These are phyloP conservation scores for Opisthograptis luteolata DNA, from an alignment of 2,888 invertebrate species.

Conservation along the genomic window DNA sequence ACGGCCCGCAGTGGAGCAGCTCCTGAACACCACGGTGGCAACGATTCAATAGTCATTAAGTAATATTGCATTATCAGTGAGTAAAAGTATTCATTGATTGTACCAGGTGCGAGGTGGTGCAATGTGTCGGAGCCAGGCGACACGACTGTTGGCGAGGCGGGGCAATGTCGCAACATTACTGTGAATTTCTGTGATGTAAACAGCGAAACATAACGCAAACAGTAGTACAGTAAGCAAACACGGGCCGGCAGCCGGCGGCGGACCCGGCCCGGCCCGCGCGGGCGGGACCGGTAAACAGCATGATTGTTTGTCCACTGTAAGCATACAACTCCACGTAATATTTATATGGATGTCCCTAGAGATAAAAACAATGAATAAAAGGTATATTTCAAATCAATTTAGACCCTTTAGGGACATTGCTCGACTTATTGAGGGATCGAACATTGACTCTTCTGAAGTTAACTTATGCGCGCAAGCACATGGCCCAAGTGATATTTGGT, in stretches of 20 bases:
- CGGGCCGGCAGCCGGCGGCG: conserved; percentile 12
- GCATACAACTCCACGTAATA: conserved; percentile 19
- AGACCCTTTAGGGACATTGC: conserved; percentile 18
- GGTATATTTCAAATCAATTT: conserved; percentile 26
- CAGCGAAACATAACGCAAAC: conserved; percentile 26
- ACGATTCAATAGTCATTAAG: too few relatives aligned
- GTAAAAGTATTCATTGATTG: too few relatives aligned
- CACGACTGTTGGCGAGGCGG: background rate
- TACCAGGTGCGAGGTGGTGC: too few relatives aligned
- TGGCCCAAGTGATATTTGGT: too few relatives aligned
- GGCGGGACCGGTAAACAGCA: conserved; percentile 13
- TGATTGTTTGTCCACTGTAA: conserved; percentile 33
- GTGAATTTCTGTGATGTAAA: conserved; percentile 28
- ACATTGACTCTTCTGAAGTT: too few relatives aligned
- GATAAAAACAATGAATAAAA: conserved; percentile 17
- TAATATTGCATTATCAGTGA: too few relatives aligned
- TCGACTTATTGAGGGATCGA: background rate
- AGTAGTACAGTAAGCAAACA: conserved; percentile 25
- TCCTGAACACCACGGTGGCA: too few relatives aligned
- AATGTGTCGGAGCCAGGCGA: too few relatives aligned
- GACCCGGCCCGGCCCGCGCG: conserved; percentile 3
- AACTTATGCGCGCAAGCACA: too few relatives aligned
- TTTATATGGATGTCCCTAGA: conserved; percentile 26
- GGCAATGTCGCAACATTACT: conserved; percentile 11
- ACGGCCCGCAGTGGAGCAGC: too few relatives aligned